phyloP scores from a whole-genome alignment of 2,113 vertebrate genomes.

The Onychorhynchus coronatus region DNA sequence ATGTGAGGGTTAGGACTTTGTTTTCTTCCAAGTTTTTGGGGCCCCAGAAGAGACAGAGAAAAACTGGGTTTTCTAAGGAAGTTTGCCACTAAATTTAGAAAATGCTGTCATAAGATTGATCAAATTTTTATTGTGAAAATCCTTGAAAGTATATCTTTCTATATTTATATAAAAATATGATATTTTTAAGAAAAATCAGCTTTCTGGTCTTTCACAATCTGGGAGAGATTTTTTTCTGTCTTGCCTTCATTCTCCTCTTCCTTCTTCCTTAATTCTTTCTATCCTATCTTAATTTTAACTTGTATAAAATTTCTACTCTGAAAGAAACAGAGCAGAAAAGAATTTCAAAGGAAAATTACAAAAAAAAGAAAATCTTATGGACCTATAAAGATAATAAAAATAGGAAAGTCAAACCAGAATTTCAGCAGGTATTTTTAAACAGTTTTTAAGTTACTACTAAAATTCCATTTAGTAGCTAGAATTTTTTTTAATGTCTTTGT shows the following conservation, averaged over 20 bases:
- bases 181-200: background rate
- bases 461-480: background rate
- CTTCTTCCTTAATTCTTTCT: background rate
- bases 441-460: background rate
- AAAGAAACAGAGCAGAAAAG: background rate
- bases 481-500: background rate
- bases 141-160: no score
- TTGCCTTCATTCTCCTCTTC: background rate
- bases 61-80: background rate
- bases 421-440: background rate
- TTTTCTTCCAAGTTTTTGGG: background rate
- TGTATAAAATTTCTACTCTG: background rate
- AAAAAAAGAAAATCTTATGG: background rate
- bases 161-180: no score
- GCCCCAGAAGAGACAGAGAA: background rate
- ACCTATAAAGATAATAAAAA: background rate
- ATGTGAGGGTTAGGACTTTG: background rate
- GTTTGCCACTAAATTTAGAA: background rate
- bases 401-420: background rate
- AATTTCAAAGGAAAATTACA: background rate
- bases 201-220: background rate
- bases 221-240: background rate
- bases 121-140: background rate
- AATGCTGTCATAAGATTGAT: background rate
- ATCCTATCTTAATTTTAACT: background rate